Base-by-base conservation (phyloP, 2,888 invertebrate species). In the Agrilus cyanescens region DNA sequence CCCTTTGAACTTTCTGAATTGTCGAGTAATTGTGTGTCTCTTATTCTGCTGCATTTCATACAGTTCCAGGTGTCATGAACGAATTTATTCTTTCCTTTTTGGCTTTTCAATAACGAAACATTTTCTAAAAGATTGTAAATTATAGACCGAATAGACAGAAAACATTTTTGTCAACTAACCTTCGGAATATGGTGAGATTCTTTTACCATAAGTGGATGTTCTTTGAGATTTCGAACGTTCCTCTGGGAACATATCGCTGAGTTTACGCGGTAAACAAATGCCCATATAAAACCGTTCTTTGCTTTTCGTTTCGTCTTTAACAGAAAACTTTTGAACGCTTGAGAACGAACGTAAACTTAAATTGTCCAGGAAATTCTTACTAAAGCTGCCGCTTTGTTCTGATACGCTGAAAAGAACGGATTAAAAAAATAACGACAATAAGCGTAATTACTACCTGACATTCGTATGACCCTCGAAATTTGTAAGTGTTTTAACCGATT, bases 251-350 rank as follows among this genome's bases (percentile, higher is more conserved):
- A 86, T 70, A 57, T 78, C 76, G 46, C 69, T 66, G 32, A 86
- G 69, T 56, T 75, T 76, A 42, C 73, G 69, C 6, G 88, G 86
- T 51, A 87, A 69, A 58, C 82, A 76, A 44, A 88, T 77, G 15
- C 87, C 87, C 70, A 84, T 76, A 59, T 82, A 84, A 50, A 73
- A 66, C 20, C 68, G 64, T 35, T 75, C 76, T 36, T 70, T 72
- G 32, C 74, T 69, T 41, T 75, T 74, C 40, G 75, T 73, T 20
- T 56, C 54, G 43, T 63, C 63, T 33, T 59, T 57, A 12, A 62
- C 49, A 12, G 58, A 55, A 49, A 59, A 60, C 43, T 61, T 60
- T 44, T 61, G 58, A 14, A 60, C 53, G 55, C 65, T 54, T 31
- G 62, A 53, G 15, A 59, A 49, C 15, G 63, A 60, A n/a, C 57